These are phyloP conservation scores for Eulemur albifrons DNA, from an alignment of 2,797 vertebrate species.

Conservation along the genomic window DNA sequence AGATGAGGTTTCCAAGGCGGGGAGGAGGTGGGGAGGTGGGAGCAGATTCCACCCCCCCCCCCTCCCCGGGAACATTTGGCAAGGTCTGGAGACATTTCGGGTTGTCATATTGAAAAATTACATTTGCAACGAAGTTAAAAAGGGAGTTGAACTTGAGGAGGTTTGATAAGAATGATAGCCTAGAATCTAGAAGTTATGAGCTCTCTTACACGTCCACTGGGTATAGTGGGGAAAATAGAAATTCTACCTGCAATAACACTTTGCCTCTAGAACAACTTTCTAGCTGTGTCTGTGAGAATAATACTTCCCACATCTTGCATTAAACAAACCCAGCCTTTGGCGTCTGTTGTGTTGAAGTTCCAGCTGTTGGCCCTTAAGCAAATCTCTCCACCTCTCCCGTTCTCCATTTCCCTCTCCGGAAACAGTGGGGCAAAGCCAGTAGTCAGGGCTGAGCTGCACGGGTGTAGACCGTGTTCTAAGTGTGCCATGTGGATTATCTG, in stretches of 20 bases:
- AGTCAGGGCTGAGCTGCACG: too few relatives aligned
- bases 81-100: not conserved
- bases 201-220: fast-evolving
- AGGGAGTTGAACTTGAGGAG: not conserved
- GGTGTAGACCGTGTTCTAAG: too few relatives aligned
- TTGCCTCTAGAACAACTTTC: not conserved
- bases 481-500: fast-evolving
- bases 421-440: too few relatives aligned
- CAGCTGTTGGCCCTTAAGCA: not conserved
- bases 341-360: not conserved
- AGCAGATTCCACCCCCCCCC: too few relatives aligned
- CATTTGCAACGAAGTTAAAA: not conserved
- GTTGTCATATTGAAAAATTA: not conserved
- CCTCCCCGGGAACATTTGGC: not conserved
- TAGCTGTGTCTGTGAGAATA: not conserved
- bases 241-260: fast-evolving
- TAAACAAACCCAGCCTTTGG: not conserved
- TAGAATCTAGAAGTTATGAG: fast-evolving
- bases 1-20: not conserved
- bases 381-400: not conserved
- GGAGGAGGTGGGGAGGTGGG: not conserved
- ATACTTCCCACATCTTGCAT: not conserved
- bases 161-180: not conserved
- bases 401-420: too few relatives aligned
- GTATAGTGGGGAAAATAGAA: fast-evolving